Percentiles rank a stretch among this genome's conserved stretches.
Evolutionary conservation across 2,113 vertebrate genomes (phyloP).

Genomic region (Cariama cristata): DNA sequence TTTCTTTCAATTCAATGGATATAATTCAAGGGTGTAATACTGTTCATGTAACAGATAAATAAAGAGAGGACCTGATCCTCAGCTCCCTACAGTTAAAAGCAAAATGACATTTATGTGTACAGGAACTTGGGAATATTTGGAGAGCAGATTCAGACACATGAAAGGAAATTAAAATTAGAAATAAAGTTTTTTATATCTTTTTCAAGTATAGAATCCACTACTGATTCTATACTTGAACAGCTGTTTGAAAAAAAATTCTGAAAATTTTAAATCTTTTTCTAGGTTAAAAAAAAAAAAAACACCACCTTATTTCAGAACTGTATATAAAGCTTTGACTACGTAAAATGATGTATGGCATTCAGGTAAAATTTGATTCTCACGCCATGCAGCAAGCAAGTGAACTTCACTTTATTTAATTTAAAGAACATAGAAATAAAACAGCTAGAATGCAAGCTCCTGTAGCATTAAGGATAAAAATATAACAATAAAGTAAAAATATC

Average conservation of each 20-base stretch:
- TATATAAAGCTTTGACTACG: neutral
- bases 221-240: neutral
- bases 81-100: neutral
- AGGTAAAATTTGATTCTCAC: neutral
- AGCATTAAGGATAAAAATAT: neutral
- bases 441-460: neutral
- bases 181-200: neutral
- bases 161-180: neutral
- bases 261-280: neutral
- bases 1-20: neutral
- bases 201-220: neutral
- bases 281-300: neutral
- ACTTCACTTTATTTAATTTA: neutral
- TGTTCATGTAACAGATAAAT: neutral
- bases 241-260: neutral
- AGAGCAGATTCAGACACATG: neutral
- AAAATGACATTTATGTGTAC: neutral
- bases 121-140: neutral
- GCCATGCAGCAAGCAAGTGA: neutral
- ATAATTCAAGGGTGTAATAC: neutral
- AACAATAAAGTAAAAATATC: neutral
- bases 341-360: neutral
- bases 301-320: neutral
- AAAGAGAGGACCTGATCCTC: neutral
- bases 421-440: neutral